phyloP scores from a whole-genome alignment of 1,140 invertebrate genomes.

The Pseudachorutes palmiensis region DNA sequence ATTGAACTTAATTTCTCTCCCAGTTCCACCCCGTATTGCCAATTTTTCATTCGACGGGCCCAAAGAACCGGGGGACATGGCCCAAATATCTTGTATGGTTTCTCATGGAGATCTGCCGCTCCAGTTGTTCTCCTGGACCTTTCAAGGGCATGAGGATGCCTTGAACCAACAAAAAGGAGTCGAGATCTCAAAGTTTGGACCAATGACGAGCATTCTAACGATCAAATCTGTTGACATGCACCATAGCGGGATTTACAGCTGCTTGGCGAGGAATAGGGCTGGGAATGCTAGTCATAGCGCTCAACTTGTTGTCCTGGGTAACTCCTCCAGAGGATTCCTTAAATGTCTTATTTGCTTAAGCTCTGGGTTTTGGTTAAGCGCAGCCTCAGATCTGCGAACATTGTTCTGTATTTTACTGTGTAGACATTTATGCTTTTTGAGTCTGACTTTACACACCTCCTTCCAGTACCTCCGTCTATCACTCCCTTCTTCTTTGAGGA shows the following conservation, averaged over 20 bases:
- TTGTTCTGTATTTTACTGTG: background rate
- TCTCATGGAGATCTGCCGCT: conserved; percentile 52
- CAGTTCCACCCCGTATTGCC: conserved; percentile 62
- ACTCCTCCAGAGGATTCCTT: conserved; percentile 16
- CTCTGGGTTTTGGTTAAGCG: conserved; percentile 21
- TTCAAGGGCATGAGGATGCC: conserved; percentile 25
- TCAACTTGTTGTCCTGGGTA: conserved; percentile 43
- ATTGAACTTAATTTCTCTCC: background rate
- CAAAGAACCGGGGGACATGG: conserved; percentile 50
- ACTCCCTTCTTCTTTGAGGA: conserved; percentile 63
- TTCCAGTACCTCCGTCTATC: conserved; percentile 60
- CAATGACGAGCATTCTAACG: conserved; percentile 52
- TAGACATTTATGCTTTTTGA: conserved; percentile 4
- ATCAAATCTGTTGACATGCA: conserved; percentile 42
- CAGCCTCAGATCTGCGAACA: background rate
- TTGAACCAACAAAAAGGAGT: conserved; percentile 15
- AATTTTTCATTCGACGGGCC: conserved; percentile 63
- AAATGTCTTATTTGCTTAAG: conserved; percentile 35
- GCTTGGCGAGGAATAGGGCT: conserved; percentile 59
- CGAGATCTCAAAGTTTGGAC: conserved; percentile 50
- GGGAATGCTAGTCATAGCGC: conserved; percentile 54
- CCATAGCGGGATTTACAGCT: conserved; percentile 43
- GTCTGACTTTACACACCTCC: conserved; percentile 22
- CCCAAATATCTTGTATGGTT: conserved; percentile 56
- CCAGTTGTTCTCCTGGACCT: conserved; percentile 49